phyloP scores from a whole-genome alignment of 2,888 invertebrate genomes.

The Drepana falcataria region DNA sequence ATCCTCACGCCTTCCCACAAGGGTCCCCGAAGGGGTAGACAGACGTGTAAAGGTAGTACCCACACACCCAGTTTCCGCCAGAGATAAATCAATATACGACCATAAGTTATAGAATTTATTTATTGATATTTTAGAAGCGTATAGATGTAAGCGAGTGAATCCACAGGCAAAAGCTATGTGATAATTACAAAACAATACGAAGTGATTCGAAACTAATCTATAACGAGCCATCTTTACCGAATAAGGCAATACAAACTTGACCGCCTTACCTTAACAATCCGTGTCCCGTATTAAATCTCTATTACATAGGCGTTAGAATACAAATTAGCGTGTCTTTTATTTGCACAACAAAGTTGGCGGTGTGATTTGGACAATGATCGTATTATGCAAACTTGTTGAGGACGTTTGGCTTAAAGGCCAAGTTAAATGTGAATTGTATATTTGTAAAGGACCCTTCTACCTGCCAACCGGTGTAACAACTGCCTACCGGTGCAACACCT shows the following conservation, averaged over 20 bases:
- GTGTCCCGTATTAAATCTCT: slow-evolving; percentile 3
- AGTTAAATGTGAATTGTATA: not conserved
- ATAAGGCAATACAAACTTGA: slow-evolving; percentile 30
- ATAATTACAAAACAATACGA: too few relatives aligned
- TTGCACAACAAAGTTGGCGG: slow-evolving; percentile 1
- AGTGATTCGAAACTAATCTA: slow-evolving; percentile 29
- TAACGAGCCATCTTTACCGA: slow-evolving; percentile 48
- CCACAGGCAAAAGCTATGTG: too few relatives aligned
- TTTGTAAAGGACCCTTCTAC: not conserved
- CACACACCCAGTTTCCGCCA: too few relatives aligned
- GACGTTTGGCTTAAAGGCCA: slow-evolving; percentile 1
- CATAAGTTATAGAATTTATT: too few relatives aligned
- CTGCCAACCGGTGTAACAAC: not conserved
- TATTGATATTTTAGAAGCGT: too few relatives aligned
- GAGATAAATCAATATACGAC: too few relatives aligned
- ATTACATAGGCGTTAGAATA: slow-evolving; percentile 3
- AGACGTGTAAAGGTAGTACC: too few relatives aligned
- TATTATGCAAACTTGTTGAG: slow-evolving; percentile 3
- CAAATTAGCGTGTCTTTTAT: not conserved
- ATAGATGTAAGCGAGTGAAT: too few relatives aligned
- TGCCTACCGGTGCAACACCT: too few relatives aligned
- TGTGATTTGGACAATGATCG: slow-evolving; percentile 1
- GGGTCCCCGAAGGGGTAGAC: too few relatives aligned
- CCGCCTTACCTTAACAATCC: slow-evolving; percentile 10
- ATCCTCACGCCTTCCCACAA: too few relatives aligned